Percentiles rank a stretch among this genome's conserved stretches.
phyloP scores from a whole-genome alignment of 2,113 vertebrate species.

The Osmerus eperlanus region DNA sequence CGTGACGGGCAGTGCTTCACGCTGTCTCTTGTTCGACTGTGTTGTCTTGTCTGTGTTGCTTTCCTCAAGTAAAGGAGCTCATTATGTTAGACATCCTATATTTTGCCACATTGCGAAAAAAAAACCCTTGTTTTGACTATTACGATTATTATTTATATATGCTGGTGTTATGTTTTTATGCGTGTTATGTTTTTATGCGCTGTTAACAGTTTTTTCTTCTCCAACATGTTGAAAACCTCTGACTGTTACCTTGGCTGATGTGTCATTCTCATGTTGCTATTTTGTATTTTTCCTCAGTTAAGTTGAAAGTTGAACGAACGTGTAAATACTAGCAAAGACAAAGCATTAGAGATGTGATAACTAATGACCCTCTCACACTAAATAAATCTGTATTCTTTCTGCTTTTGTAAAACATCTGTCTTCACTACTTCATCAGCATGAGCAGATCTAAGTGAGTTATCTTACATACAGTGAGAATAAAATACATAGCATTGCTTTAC shows the following conservation, averaged over 20 bases:
- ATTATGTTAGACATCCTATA: slow-evolving; percentile 25
- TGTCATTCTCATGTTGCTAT: slow-evolving; percentile 24
- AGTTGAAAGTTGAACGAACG: slow-evolving; percentile 20
- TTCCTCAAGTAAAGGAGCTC: slow-evolving; percentile 34
- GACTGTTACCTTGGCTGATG: slow-evolving; percentile 1
- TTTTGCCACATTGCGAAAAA: slow-evolving; percentile 31
- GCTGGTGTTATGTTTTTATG: slow-evolving; percentile 44
- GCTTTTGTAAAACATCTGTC: slow-evolving; percentile 41
- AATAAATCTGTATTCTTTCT: slow-evolving; percentile 70
- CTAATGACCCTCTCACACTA: slow-evolving; percentile 58
- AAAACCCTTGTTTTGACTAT: slow-evolving; percentile 48
- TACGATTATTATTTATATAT: slow-evolving; percentile 65
- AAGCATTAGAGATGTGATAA: slow-evolving; percentile 50
- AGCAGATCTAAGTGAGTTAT: too few relatives aligned
- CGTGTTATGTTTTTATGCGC: slow-evolving; percentile 37
- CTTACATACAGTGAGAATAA: too few relatives aligned
- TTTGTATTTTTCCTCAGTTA: slow-evolving; percentile 39
- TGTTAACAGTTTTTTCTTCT: slow-evolving; percentile 35
- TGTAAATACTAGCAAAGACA: slow-evolving; percentile 42
- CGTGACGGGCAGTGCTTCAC: background rate
- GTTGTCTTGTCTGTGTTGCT: slow-evolving; percentile 5
- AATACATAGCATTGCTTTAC: too few relatives aligned
- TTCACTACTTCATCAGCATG: too few relatives aligned
- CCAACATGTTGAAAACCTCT: slow-evolving; percentile 23
- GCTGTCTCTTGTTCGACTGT: slow-evolving; percentile 23